Base-by-base conservation (phyloP, 2,113 vertebrate genomes). In the Podarcis muralis region DNA sequence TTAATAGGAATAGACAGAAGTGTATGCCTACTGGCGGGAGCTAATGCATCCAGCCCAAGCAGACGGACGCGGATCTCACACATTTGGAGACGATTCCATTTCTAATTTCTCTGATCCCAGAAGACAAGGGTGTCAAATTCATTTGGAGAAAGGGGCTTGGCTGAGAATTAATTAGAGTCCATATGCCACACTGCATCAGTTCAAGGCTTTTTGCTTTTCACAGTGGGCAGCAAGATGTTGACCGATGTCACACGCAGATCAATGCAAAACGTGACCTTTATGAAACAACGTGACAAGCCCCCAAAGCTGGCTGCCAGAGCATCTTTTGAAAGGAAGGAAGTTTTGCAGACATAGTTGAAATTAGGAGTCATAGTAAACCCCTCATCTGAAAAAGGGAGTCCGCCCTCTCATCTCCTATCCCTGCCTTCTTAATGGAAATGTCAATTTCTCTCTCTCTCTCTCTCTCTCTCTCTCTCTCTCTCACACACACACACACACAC, bases 1-100 rank as follows among this genome's bases (percentile, higher is more conserved):
- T 92, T 69, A 91, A 89, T 93, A 90, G 88, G 90, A 94, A 94
- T 30, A 93, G 91, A 89, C 88, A 74, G 89, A 86, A 91, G 83
- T 87, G 27, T 74, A 48, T 7, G 1, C 27, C 37, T 57, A 23
- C 80, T 88, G 81, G 62, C 27, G 84, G 79, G 81, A 13, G 0
- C 71, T 53, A 77, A 83, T 59, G 3, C 78, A 72, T 83, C 89
- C 91, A 35, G 15, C 75, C 79, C 82, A 0, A 1, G 69, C 37
- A 85, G 72, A 66, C 43, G 87, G 74, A 91, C 16, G 43, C 18
- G 32, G 81, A 74, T 62, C 85, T 43, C 32, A 22, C 18, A 20
- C 69, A 79, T 7, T 91, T 84, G 89, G 75, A 83, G 65, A 30
- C 86, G n/a, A 79, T 80, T 90, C 4, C 65, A 81, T 53, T 77